These are phyloP conservation scores for Leptodactylus fallax DNA, from an alignment of 2,797 vertebrate genomes.

Conservation along the genomic window DNA sequence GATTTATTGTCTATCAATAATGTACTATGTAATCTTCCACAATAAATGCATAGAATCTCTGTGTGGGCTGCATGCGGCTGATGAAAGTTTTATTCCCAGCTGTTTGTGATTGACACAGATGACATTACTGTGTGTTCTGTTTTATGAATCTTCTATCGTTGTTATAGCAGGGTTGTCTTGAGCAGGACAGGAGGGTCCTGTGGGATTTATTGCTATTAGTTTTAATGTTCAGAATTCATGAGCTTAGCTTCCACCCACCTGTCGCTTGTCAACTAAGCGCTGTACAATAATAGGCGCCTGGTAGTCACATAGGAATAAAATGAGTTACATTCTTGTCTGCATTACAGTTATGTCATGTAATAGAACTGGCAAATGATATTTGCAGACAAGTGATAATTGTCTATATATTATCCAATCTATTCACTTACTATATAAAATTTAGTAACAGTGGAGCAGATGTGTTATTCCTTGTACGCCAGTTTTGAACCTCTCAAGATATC, in stretches of 20 bases:
- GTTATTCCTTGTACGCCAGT: too few species aligned
- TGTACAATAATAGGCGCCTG: neutral
- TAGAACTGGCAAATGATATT: neutral
- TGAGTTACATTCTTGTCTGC: neutral
- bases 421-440: too few species aligned
- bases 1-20: constrained; percentile 17
- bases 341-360: neutral
- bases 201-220: neutral
- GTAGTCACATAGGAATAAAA: neutral
- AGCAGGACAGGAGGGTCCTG: neutral
- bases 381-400: too few species aligned
- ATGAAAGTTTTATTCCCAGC: neutral
- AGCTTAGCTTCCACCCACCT: neutral
- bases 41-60: neutral
- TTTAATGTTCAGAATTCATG: constrained; percentile 10
- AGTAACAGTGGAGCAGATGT: too few species aligned
- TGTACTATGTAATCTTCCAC: neutral
- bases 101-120: constrained; percentile 29
- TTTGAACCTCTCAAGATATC: too few species aligned
- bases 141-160: constrained; percentile 3
- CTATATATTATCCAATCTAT: too few species aligned
- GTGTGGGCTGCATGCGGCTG: neutral
- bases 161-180: neutral
- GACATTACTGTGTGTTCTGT: constrained; percentile 25
- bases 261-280: neutral